Evolutionary conservation across 2,113 vertebrate species (phyloP).

Genomic region (Piaya cayana): DNA sequence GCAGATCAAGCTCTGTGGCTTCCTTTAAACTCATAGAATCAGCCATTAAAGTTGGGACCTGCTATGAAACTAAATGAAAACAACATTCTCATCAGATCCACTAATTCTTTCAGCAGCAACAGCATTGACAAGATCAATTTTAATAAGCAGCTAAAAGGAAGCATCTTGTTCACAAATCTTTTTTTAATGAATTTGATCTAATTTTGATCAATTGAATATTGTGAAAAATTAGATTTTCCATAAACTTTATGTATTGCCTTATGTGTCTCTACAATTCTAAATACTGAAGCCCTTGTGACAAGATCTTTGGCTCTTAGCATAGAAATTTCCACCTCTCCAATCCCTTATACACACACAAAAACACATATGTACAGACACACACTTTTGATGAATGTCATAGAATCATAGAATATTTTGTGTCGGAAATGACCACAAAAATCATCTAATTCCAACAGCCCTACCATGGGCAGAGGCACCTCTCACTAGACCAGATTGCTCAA

Average conservation of each 20-base stretch:
- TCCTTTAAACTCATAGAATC: background rate
- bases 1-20: background rate
- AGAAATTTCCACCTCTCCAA: accelerated
- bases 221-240: background rate
- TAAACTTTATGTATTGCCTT: background rate
- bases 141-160: background rate
- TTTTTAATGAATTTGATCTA: background rate
- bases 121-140: background rate
- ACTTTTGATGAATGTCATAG: background rate
- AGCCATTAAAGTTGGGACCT: background rate
- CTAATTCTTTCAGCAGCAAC: background rate
- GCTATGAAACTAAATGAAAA: background rate
- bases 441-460: too few species aligned
- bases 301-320: background rate
- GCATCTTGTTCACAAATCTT: background rate
- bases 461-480: too few species aligned
- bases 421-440: too few species aligned
- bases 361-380: background rate
- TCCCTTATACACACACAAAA: background rate
- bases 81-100: background rate
- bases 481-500: too few species aligned
- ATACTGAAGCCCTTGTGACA: background rate
- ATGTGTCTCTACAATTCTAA: background rate
- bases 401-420: too few species aligned
- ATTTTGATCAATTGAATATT: background rate